Percentiles rank a stretch among this genome's conserved stretches.
phyloP scores from a whole-genome alignment of 1,140 invertebrate species.

The Dendrolimus kikuchii region DNA sequence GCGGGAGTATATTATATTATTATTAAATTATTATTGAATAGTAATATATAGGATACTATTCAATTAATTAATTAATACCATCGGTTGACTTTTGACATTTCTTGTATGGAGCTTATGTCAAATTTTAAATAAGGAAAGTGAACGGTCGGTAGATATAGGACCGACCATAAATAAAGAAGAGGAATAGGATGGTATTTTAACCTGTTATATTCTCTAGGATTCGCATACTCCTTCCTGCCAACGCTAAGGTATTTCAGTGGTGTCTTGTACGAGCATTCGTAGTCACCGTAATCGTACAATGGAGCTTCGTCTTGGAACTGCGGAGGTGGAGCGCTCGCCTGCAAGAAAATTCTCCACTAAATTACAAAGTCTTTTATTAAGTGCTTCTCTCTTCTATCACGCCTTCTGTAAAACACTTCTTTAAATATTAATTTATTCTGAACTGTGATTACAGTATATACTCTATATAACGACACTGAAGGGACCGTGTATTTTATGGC shows the following conservation, averaged over 20 bases:
- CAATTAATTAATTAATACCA: conserved; percentile 1
- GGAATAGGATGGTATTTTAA: conserved; percentile 10
- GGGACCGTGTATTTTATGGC: too few relatives aligned
- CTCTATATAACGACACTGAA: too few relatives aligned
- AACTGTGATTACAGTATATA: too few relatives aligned
- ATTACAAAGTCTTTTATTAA: background rate
- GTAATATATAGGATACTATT: too few relatives aligned
- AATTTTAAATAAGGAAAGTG: background rate
- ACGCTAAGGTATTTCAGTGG: conserved; percentile 48
- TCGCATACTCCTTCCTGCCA: conserved; percentile 36
- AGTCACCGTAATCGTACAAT: conserved; percentile 49
- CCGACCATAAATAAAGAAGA: conserved; percentile 2
- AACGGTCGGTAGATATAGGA: too few relatives aligned
- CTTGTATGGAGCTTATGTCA: too few relatives aligned
- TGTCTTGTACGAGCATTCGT: conserved; percentile 50
- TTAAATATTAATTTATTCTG: too few relatives aligned
- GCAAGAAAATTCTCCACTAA: background rate
- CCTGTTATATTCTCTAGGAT: conserved; percentile 42
- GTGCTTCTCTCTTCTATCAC: too few relatives aligned
- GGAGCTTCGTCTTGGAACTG: conserved; percentile 64
- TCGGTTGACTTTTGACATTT: background rate
- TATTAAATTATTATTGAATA: too few relatives aligned
- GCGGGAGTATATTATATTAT: too few relatives aligned
- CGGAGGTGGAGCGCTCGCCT: conserved; percentile 63
- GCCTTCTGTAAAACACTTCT: too few relatives aligned